Evolutionary conservation across 2,113 vertebrate species (phyloP), one percentile per base, ranked within the genome.

Genomic region (Edolisoma coerulescens): DNA sequence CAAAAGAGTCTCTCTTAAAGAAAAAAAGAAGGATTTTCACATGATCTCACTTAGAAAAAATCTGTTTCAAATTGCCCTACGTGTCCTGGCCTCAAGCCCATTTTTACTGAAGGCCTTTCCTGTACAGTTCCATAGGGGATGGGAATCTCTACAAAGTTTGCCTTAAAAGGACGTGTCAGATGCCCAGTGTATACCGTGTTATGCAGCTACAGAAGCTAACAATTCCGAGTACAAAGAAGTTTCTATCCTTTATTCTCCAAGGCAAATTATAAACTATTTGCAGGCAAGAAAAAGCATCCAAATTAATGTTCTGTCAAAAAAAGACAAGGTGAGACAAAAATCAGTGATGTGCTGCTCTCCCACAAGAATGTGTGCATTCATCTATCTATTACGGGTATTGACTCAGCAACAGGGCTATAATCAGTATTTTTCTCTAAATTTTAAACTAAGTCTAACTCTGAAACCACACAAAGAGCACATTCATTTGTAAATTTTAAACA

Each of bases 11-110:
- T 73, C 60, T 85, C 89, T 89, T 78, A 81, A 75, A 93, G 87
- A 78, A 88, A 90, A 88, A 89, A 86, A 93, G 50, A 61, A 67
- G 59, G 70, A 94, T 96, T 96, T 97, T 98, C 97, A 96, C 97
- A 98, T 97, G 97, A 98, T 95, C 93, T 97, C 96, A 97, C 92
- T 96, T 94, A 71, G 52, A 96, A 93, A 97, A 96, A 96, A 96
- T 97, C 95, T 96, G 93, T 95, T 96, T 96, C 95, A 97, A 94
- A 96, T 96, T 95, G 89, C 81, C 84, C 95, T 95, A 90, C 88
- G 87, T 96, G 90, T 90, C 82, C 90, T 96, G 95, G 97, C 95
- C 86, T 75, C 52, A 9, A 89, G 95, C 97, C 96, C 21, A 3
- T 85, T 95, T 95, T 92, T 60, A 95, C 60, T 97, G 87, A 94